Base-by-base conservation (phyloP, 2,113 vertebrate species). In the Podilymbus podiceps region DNA sequence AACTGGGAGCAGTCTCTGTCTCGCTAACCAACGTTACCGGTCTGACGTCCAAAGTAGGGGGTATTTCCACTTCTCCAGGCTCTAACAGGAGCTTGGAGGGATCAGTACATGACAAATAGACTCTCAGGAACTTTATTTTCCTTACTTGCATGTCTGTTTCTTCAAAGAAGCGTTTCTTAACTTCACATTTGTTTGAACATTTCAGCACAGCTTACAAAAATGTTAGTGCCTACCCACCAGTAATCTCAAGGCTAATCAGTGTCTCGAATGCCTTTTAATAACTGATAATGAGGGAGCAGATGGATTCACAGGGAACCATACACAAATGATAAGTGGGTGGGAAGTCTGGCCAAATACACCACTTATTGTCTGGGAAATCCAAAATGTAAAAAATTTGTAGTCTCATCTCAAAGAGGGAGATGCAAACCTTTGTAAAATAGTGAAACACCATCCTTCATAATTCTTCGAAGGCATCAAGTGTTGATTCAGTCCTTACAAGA, bases 261-360 rank as follows among this genome's bases (percentile, higher is more conserved):
- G 40, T 20, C 92, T 71, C 14, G 11, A 92, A 93, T 0, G 15
- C 79, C 62, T 93, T 93, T 89, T 95, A 96, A 91, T 82, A 85
- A 85, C 89, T 73, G 69, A 89, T 81, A 76, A 96, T 49, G 68
- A 96, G 40, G 60, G 60, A 93, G 79, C 90, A 92, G 92, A 93
- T 91, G 89, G 86, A 87, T 68, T 93, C 84, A 53, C 56, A 64
- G 76, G 50, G 58, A 94, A 31, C 69, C 71, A 84, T 66, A 85
- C n/a, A 33, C 30, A 10, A 75, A 75, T 22, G 55, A 9, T 21
- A 28, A 90, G 38, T 18, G 47, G 4, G 47, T 53, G 53, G 62
- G 18, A 89, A 66, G 33, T 82, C 87, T 28, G 46, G 69, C 50
- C 80, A 89, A 92, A 81, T 20, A 67, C 19, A 69, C 40, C 35